Conservation (phyloP, 2,797 vertebrate genomes). For the Corythornis leucogaster region DNA sequence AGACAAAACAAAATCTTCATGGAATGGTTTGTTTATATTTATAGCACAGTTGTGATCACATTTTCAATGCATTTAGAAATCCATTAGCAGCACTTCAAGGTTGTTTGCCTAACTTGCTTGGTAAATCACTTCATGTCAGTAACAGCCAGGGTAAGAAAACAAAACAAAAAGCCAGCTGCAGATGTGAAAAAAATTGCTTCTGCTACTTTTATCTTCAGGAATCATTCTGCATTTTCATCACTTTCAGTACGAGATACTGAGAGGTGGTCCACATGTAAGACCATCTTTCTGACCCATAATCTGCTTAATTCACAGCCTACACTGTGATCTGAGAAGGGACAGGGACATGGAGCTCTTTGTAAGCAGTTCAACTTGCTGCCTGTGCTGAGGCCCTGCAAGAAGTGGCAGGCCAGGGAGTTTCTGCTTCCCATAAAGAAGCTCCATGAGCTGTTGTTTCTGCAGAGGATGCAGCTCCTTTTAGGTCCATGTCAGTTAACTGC, state of each 20-base stretch:
- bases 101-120: not conserved
- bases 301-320: not conserved
- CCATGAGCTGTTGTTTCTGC: not conserved
- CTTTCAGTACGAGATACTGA: not conserved
- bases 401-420: not conserved
- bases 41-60: not conserved
- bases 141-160: not conserved
- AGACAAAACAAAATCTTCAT: not conserved
- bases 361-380: not conserved
- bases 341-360: not conserved
- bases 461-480: not conserved
- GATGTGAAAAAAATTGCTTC: not conserved
- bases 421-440: not conserved
- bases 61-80: not conserved
- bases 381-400: fast-evolving
- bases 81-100: not conserved
- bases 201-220: not conserved
- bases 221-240: not conserved
- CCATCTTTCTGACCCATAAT: not conserved
- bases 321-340: not conserved
- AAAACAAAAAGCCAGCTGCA: not conserved
- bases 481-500: not conserved
- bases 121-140: not conserved
- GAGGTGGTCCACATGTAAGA: not conserved
- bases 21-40: not conserved